A percentile compares a stretch with the other conserved stretches of the same genome.
phyloP scores from a whole-genome alignment of 1,140 invertebrate species.

The Drosophila sucinea region DNA sequence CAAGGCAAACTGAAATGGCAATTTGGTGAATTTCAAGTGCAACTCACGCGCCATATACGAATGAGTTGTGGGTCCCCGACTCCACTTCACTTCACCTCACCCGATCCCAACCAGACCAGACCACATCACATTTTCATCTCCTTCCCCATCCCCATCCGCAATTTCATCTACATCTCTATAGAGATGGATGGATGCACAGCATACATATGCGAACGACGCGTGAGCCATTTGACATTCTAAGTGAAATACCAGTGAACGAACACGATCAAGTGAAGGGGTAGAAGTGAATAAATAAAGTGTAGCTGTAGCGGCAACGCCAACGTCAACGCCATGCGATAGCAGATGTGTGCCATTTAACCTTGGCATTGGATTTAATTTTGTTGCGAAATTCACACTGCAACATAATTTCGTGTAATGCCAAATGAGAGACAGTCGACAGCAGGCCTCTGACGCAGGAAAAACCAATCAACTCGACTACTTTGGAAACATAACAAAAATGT shows the following conservation, averaged over 20 bases:
- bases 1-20: constrained; percentile 46
- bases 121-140: constrained; percentile 16
- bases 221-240: constrained; percentile 76
- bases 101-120: constrained; percentile 1
- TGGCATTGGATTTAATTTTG: constrained; percentile 78
- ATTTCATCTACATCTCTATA: constrained; percentile 20
- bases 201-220: constrained; percentile 40
- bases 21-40: constrained; percentile 70
- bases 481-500: no score
- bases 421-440: constrained; percentile 4
- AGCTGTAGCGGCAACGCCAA: constrained; percentile 4
- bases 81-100: no score
- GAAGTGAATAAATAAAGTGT: neutral
- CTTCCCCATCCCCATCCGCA: constrained; percentile 30
- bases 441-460: neutral
- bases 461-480: neutral
- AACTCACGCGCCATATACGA: constrained; percentile 56
- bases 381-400: constrained; percentile 71
- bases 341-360: constrained; percentile 65
- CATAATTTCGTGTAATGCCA: constrained; percentile 51
- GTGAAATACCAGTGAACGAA: constrained; percentile 30
- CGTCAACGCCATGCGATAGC: constrained; percentile 12
- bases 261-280: constrained; percentile 8
- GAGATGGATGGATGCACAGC: neutral
- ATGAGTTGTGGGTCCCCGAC: neutral